phyloP scores from a whole-genome alignment of 2,113 vertebrate genomes.

The Rhipidura dahli region DNA sequence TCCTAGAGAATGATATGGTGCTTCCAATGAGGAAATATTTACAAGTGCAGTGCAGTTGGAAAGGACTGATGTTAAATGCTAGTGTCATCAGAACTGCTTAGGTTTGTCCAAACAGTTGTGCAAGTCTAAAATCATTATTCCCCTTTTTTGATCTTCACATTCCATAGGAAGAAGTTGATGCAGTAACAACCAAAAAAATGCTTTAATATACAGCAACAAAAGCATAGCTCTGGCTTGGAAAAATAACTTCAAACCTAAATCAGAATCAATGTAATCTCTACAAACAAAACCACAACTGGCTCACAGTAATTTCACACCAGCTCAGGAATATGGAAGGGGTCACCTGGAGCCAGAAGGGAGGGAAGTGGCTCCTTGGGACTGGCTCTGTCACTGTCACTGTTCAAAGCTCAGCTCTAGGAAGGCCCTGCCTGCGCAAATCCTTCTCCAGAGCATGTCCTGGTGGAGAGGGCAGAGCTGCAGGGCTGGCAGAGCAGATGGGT shows the following conservation, averaged over 20 bases:
- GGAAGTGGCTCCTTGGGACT: not conserved
- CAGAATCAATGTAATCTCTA: not conserved
- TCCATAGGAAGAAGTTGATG: not conserved
- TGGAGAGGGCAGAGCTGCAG: not conserved
- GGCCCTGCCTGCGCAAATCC: not conserved
- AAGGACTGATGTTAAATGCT: not conserved
- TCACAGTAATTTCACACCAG: not conserved
- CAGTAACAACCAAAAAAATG: not conserved
- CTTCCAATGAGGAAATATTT: constrained; percentile 35
- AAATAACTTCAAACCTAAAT: not conserved
- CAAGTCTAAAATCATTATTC: not conserved
- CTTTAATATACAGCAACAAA: not conserved
- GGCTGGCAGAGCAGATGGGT: not conserved
- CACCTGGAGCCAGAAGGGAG: not conserved
- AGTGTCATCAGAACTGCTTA: not conserved
- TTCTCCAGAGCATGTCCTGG: not conserved
- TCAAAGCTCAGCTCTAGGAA: not conserved
- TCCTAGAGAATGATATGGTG: constrained; percentile 1
- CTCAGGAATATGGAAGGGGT: not conserved
- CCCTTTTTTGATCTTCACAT: not conserved
- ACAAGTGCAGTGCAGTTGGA: constrained; percentile 11
- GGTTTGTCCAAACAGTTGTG: not conserved
- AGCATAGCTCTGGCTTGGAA: not conserved
- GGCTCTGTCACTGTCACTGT: not conserved
- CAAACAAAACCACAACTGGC: not conserved